Evolutionary conservation across 2,888 invertebrate species (phyloP).

Genomic region (Icerya purchasi): DNA sequence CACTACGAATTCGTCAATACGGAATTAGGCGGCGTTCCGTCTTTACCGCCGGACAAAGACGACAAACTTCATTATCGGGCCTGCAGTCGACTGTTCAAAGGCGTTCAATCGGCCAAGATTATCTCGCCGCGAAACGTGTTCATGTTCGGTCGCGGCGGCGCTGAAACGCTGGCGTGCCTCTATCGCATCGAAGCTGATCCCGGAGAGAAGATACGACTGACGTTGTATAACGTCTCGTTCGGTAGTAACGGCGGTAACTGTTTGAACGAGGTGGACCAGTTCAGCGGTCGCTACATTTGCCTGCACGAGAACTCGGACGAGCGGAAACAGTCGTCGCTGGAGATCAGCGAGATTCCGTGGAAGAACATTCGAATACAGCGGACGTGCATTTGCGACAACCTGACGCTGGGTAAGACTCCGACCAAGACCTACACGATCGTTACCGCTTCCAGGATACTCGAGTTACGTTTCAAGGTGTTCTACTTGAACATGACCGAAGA

Average conservation of each 20-base stretch:
- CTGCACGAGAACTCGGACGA: slow-evolving; percentile 4
- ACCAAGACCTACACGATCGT: slow-evolving; percentile 34
- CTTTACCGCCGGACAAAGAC: slow-evolving; percentile 30
- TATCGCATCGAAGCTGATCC: slow-evolving; percentile 47
- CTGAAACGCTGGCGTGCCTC: slow-evolving; percentile 48
- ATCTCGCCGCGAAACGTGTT: slow-evolving; percentile 47
- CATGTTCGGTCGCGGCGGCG: slow-evolving; percentile 64
- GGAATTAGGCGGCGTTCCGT: slow-evolving; percentile 43
- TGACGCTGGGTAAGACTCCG: slow-evolving; percentile 23
- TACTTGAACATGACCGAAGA: slow-evolving; percentile 56
- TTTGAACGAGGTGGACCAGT: slow-evolving; percentile 44
- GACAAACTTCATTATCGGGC: slow-evolving; percentile 24
- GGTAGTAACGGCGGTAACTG: slow-evolving; percentile 38
- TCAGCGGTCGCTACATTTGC: slow-evolving; percentile 32
- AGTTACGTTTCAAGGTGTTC: slow-evolving; percentile 52
- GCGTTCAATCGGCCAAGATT: slow-evolving; percentile 31
- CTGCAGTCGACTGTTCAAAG: slow-evolving; percentile 36
- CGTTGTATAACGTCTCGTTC: slow-evolving; percentile 47
- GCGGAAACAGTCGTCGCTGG: slow-evolving; percentile 29
- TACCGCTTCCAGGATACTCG: slow-evolving; percentile 38
- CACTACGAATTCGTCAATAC: slow-evolving; percentile 72
- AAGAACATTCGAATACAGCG: slow-evolving; percentile 43
- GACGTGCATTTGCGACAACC: slow-evolving; percentile 62
- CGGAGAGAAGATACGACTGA: slow-evolving; percentile 33
- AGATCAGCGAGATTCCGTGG: slow-evolving; percentile 48